Conservation (phyloP, 2,797 vertebrate species). For the Mycteria americana region DNA sequence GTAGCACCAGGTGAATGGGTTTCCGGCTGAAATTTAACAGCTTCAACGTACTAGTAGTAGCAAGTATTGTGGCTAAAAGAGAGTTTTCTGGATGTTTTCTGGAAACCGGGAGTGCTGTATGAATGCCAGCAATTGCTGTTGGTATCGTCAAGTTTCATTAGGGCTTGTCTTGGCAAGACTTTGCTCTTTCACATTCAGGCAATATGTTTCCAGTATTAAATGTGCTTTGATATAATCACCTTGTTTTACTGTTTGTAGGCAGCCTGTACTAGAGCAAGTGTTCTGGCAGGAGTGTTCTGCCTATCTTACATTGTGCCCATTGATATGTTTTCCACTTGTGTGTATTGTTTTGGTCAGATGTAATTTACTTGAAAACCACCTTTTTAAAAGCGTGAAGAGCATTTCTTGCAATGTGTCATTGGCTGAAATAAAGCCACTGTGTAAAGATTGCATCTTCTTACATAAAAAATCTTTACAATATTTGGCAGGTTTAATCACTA, state of each 20-base stretch:
- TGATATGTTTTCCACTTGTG: background rate
- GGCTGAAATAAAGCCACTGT: background rate
- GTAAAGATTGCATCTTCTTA: background rate
- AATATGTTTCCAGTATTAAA: background rate
- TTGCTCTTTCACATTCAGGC: background rate
- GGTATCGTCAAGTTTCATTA: background rate
- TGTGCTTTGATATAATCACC: background rate
- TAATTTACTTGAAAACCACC: background rate
- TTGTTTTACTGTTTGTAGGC: background rate
- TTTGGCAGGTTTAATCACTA: background rate
- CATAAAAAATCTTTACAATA: background rate
- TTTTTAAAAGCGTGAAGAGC: background rate
- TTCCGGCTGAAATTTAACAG: background rate
- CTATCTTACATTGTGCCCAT: background rate
- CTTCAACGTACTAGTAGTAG: fast-evolving
- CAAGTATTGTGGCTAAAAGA: background rate
- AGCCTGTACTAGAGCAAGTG: background rate
- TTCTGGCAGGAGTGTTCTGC: background rate
- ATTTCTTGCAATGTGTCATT: background rate
- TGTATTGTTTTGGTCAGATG: background rate
- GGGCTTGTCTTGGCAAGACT: background rate
- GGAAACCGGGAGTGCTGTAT: background rate
- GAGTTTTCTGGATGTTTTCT: background rate
- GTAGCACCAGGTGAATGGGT: background rate
- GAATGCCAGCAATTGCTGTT: background rate